Evolutionary conservation across 2,797 vertebrate genomes (phyloP).

Genomic region (Tachyglossus aculeatus): DNA sequence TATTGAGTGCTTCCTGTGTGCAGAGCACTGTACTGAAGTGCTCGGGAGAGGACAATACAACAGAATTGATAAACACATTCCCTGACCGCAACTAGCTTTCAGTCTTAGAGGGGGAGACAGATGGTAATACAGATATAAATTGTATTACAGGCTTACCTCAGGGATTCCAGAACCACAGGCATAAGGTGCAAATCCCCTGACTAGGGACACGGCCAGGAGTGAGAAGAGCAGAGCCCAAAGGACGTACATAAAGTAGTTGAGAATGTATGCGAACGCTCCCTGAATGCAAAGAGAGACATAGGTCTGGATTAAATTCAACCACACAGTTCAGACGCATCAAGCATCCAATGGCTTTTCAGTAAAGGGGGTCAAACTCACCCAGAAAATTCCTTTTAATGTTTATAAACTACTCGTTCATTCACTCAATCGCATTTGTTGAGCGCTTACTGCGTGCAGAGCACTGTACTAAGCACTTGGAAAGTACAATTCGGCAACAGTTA

Average conservation of each 20-base stretch:
- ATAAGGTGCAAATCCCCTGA: conserved; percentile 92
- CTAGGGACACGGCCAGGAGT: conserved; percentile 89
- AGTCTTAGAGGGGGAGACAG: no score
- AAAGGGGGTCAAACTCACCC: conserved; percentile 6
- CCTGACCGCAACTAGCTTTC: no score
- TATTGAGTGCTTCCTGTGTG: no score
- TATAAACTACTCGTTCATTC: conserved; percentile 1
- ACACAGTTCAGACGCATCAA: background rate
- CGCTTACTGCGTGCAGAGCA: no score
- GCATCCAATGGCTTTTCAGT: background rate
- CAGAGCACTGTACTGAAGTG: no score
- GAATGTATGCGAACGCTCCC: conserved; percentile 88
- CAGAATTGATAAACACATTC: no score
- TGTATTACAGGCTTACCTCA: conserved; percentile 88
- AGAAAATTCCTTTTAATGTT: background rate
- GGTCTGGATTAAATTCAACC: conserved; percentile 11
- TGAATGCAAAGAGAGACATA: conserved; percentile 57
- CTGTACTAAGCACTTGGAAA: no score
- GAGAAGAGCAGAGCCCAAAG: conserved; percentile 91
- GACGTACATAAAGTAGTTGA: conserved; percentile 92
- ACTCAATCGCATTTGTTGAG: background rate
- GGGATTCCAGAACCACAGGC: conserved; percentile 97
- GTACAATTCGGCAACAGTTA: no score
- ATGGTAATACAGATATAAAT: no score
- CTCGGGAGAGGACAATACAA: no score